phyloP scores from a whole-genome alignment of 2,113 vertebrate species.

The Dromas ardeola region DNA sequence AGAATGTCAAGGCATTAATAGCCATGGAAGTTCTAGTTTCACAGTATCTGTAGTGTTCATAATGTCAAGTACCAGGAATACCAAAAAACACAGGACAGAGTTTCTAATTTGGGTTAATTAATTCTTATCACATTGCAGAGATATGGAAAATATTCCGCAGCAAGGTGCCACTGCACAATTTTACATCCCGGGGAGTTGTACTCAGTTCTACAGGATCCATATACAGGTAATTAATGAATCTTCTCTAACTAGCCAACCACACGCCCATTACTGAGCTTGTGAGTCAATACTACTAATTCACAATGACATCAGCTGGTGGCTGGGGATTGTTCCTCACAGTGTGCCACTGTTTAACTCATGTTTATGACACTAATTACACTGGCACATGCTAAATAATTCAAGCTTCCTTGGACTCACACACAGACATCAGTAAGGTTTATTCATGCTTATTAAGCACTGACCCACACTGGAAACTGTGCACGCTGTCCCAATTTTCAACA shows the following conservation, averaged over 20 bases:
- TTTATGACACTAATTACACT: conserved; percentile 1
- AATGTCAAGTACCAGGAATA: background rate
- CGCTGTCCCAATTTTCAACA: background rate
- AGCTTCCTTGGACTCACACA: background rate
- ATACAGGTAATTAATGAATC: conserved; percentile 25
- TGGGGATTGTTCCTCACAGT: background rate
- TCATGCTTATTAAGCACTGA: background rate
- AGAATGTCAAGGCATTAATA: background rate
- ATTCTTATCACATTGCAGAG: background rate
- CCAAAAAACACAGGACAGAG: background rate
- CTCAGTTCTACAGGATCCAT: background rate
- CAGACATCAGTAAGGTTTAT: background rate
- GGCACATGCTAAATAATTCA: conserved; percentile 37
- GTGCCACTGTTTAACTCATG: background rate
- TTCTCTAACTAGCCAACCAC: background rate
- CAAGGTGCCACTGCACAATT: background rate
- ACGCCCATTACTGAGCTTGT: background rate
- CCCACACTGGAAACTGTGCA: background rate
- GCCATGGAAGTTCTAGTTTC: background rate
- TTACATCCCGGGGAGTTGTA: background rate
- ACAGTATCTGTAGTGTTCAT: background rate
- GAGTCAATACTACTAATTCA: conserved; percentile 28
- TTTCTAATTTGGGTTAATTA: background rate
- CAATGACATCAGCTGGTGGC: background rate
- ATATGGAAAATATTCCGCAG: background rate